These are phyloP conservation scores for Pherbina coryleti DNA, from an alignment of 2,888 invertebrate genomes.

Conservation along the genomic window DNA sequence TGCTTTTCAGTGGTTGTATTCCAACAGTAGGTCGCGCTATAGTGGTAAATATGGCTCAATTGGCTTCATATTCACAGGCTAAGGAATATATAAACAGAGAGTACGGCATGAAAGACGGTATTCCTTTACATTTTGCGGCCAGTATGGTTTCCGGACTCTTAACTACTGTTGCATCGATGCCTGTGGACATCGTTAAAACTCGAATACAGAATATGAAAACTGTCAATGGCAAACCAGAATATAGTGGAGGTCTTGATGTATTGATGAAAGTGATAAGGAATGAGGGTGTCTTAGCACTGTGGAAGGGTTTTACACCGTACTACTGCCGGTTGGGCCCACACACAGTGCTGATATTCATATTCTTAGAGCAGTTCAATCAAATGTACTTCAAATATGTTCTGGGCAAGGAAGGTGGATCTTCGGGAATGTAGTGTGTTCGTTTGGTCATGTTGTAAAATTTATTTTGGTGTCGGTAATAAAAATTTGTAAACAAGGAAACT, in stretches of 20 bases:
- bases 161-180: conserved; percentile 98
- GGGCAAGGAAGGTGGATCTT: conserved; percentile 53
- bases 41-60: conserved; percentile 98
- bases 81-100: conserved; percentile 75
- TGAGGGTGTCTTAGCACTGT: conserved; percentile 94
- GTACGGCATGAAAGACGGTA: conserved; percentile 77
- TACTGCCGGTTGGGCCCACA: conserved; percentile 97
- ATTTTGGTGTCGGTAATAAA: too few relatives aligned
- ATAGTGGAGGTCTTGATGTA: conserved; percentile 85
- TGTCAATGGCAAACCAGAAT: conserved; percentile 90
- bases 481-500: too few relatives aligned
- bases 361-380: conserved; percentile 94
- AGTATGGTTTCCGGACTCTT: conserved; percentile 98
- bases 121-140: conserved; percentile 90
- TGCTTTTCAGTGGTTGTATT: conserved; percentile 92
- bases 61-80: conserved; percentile 96
- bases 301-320: conserved; percentile 99
- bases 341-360: conserved; percentile 97
- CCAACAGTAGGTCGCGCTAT: conserved; percentile 93
- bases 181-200: conserved; percentile 98
- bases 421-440: conserved; percentile 52
- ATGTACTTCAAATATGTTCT: conserved; percentile 73
- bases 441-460: too few relatives aligned
- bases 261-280: conserved; percentile 81
- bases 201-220: conserved; percentile 96